A percentile compares a stretch with the other conserved stretches of the same genome.
Evolutionary conservation across 2,113 vertebrate species (phyloP).

Genomic region (Xyliphius kryptos): DNA sequence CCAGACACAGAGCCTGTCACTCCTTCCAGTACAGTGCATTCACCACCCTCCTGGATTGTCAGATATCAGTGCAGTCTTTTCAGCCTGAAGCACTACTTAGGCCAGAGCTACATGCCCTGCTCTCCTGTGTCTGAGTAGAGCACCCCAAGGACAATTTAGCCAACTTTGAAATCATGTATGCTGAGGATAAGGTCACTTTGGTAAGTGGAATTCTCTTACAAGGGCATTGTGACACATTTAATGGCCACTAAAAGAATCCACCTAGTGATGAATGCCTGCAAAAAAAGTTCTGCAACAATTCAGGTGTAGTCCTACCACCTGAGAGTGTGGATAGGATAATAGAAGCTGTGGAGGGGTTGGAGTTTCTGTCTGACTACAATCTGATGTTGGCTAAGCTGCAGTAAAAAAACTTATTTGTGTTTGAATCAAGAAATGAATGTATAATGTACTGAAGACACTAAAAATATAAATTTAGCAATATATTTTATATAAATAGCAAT

Average conservation of each 20-base stretch:
- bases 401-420: conserved; percentile 46
- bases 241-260: conserved; percentile 84
- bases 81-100: conserved; percentile 53
- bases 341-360: conserved; percentile 61
- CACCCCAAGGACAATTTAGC: conserved; percentile 75
- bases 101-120: conserved; percentile 64
- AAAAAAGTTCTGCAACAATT: conserved; percentile 75
- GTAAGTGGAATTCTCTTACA: conserved; percentile 63
- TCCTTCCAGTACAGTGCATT: conserved; percentile 86
- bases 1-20: conserved; percentile 79
- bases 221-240: conserved; percentile 79
- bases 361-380: conserved; percentile 56
- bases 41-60: conserved; percentile 71
- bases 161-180: conserved; percentile 80
- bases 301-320: conserved; percentile 58
- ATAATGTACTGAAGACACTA: no score
- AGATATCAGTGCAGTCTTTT: conserved; percentile 72
- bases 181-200: conserved; percentile 71
- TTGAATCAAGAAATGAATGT: no score
- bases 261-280: conserved; percentile 71
- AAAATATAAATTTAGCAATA: no score
- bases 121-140: conserved; percentile 71
- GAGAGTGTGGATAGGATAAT: conserved; percentile 65
- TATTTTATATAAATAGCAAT: no score
- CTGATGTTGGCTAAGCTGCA: conserved; percentile 66